Evolutionary conservation across 2,888 invertebrate genomes (phyloP).

Genomic region (Drosophila lacicola): DNA sequence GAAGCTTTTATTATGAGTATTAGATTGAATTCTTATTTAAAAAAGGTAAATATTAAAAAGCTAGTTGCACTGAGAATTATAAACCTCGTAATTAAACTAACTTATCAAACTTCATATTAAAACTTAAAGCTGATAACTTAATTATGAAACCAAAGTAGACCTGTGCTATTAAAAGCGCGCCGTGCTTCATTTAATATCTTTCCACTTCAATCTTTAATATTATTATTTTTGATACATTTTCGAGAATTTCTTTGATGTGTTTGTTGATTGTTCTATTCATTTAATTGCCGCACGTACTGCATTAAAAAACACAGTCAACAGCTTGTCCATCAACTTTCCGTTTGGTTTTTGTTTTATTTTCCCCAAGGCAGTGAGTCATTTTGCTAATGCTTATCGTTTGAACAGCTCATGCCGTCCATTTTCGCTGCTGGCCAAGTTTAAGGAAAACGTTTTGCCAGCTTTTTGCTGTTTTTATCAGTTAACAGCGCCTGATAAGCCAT

Average conservation of each 20-base stretch:
- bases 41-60: too few relatives aligned
- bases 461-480: constrained; percentile 60
- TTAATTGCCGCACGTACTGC: constrained; percentile 31
- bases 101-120: too few relatives aligned
- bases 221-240: not conserved
- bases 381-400: constrained; percentile 33
- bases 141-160: too few relatives aligned
- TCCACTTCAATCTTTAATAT: not conserved
- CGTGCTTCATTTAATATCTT: not conserved
- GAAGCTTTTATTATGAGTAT: too few relatives aligned
- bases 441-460: constrained; percentile 57
- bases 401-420: constrained; percentile 51
- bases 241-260: not conserved
- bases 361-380: constrained; percentile 36
- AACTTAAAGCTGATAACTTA: too few relatives aligned
- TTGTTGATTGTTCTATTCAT: not conserved
- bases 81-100: too few relatives aligned
- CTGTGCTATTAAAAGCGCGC: too few relatives aligned
- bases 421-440: constrained; percentile 54
- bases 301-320: constrained; percentile 8
- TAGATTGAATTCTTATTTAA: too few relatives aligned
- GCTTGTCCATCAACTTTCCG: constrained; percentile 16
- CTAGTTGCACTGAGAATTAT: too few relatives aligned
- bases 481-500: constrained; percentile 63
- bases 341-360: not conserved